A percentile compares a stretch with the other conserved stretches of the same genome.
phyloP scores from a whole-genome alignment of 2,888 invertebrate species.

The Cremastinae sp. region DNA sequence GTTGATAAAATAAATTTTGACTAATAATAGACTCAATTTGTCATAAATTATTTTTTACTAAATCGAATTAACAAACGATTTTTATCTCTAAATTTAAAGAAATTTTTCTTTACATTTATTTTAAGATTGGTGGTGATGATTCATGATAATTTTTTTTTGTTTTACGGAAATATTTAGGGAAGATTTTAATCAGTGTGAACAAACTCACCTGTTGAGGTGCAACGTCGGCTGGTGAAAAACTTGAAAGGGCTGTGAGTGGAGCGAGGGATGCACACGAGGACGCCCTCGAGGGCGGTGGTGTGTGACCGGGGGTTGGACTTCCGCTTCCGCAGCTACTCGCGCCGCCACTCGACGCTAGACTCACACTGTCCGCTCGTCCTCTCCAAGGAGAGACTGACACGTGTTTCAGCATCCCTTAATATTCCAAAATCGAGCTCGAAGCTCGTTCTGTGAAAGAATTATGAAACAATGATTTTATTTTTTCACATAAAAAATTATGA shows the following conservation, averaged over 20 bases:
- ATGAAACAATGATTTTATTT: background rate
- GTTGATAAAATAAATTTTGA: too few species aligned
- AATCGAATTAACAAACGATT: too few species aligned
- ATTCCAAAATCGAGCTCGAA: background rate
- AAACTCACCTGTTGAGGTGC: conserved; percentile 77
- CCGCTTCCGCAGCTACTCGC: conserved; percentile 85
- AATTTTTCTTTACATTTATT: too few species aligned
- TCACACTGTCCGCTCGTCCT: conserved; percentile 91
- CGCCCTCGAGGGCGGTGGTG: conserved; percentile 80
- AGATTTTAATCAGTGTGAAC: too few species aligned
- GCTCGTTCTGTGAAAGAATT: conserved; percentile 29
- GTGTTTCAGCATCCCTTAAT: conserved; percentile 92
- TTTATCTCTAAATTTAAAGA: too few species aligned
- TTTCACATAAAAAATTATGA: too few species aligned
- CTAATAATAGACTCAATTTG: too few species aligned
- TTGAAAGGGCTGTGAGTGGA: conserved; percentile 76
- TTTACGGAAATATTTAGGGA: background rate
- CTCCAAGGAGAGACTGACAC: conserved; percentile 94
- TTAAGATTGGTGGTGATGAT: too few species aligned
- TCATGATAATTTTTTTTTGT: background rate
- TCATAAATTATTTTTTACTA: too few species aligned
- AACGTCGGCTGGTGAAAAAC: conserved; percentile 76
- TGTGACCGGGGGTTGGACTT: conserved; percentile 87
- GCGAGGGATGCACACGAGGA: conserved; percentile 78
- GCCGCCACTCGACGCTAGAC: conserved; percentile 85